Evolutionary conservation across 2,113 vertebrate genomes (phyloP), one percentile per base, ranked within the genome.

Genomic region (Galemys pyrenaicus): DNA sequence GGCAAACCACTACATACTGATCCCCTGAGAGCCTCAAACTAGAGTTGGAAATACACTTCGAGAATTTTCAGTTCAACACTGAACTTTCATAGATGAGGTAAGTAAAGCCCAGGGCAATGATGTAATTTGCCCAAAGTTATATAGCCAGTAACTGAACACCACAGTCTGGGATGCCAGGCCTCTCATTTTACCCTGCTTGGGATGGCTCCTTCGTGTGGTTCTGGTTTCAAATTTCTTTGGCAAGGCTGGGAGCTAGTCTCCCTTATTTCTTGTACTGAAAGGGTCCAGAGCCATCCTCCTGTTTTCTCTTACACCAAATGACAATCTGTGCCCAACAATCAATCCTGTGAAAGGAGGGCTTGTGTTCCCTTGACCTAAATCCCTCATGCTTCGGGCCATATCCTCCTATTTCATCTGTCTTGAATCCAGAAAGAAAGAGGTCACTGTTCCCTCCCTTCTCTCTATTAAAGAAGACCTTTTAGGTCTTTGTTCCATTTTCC

Each of bases 401-500:
- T 75, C 73, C 19, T 87, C 78, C 75, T 92, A 2, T 92, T 74
- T 44, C 32, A n/a, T 85, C 62, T 39, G 28, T 70, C 51, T 3
- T 62, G 44, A 3, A 17, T 35, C 78, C 44, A 90, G 35, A 85
- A 20, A 65, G 26, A 67, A 35, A 46, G 0, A 81, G 51, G 11
- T 67, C 78, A 86, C 22, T 65, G 19, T 73, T 88, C 26, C 16
- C 24, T 85, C 37, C 28, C 20, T 89, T 86, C 54, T 51, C 77
- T 49, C 65, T 37, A 44, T 39, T 32, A 77, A 95, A 56, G 19
- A 83, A 70, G 35, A 82, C 92, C 56, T 77, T 77, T 64, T 49
- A 30, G 28, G n/a, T 73, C 79, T 64, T 90, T 62, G 70, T 82
- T 95, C 58, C 44, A 10, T 77, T 71, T 95, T 70, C 75, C 85